Base-by-base conservation (phyloP, 2,113 vertebrate species). In the Cyanoramphus novaezelandiae region DNA sequence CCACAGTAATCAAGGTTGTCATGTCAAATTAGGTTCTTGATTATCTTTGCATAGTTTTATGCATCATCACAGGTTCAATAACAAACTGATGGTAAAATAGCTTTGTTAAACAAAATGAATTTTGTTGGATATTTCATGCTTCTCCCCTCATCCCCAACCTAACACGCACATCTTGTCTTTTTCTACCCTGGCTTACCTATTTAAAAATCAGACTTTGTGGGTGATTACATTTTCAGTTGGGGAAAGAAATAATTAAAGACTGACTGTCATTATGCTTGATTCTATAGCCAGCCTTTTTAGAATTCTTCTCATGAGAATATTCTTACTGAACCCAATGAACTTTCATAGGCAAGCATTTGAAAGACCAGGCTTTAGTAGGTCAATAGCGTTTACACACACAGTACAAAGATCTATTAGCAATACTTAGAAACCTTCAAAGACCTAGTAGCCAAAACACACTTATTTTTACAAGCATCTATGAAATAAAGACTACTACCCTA, bases 41-140 rank as follows among this genome's bases (percentile, higher is more conserved):
- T 96, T 96, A 96, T 92, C 82, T 95, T 91, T 91, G 82, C 39
- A 25, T 87, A 94, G 86, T 94, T 97, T 96, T 95, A 67, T 88
- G 67, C 78, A 94, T 95, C 91, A 95, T 83, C 91, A 90, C 67
- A 96, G 29, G 91, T 77, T 95, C 89, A 97, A 96, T 95, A 96
- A 78, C 74, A 98, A 98, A 95, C 72, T 88, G 87, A 97, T 96
- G 94, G 97, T 96, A 97, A 96, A 97, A 95, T 27, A 89, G 81
- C 76, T 94, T 96, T 89, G 70, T 89, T 91, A 94, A 97, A 96
- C 55, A 93, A 96, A 97, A 87, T 86, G 10, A 87, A 49, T n/a
- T 79, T 79, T 70, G 37, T 29, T 82, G 39, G 17, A n/a, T 82
- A 88, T 92, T 96, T 95, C 92, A 87, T 83, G 69, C 10, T 20